Percentiles rank a stretch among this genome's conserved stretches.
These are phyloP conservation scores for Lagenorhynchus albirostris DNA, from an alignment of 2,113 vertebrate species.

Conservation along the genomic window DNA sequence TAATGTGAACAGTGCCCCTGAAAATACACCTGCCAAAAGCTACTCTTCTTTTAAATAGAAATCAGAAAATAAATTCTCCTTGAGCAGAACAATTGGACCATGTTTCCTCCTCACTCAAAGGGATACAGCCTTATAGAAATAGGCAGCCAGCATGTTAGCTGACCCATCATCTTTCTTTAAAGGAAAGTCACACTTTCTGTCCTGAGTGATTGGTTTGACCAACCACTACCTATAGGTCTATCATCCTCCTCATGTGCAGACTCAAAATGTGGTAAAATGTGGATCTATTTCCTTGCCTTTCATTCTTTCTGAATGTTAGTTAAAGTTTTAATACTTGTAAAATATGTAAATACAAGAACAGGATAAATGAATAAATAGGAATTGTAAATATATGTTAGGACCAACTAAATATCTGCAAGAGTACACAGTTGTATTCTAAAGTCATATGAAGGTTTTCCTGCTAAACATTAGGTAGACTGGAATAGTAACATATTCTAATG, in stretches of 20 bases:
- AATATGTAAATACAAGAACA: conserved; percentile 10
- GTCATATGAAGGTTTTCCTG: neutral
- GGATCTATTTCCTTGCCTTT: neutral
- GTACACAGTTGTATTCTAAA: neutral
- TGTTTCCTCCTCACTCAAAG: conserved; percentile 17
- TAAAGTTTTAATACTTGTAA: neutral
- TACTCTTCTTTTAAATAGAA: conserved; percentile 56
- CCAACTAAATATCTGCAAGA: conserved; percentile 1
- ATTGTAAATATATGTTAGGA: conserved; percentile 23
- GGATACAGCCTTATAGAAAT: neutral
- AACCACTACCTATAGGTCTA: neutral
- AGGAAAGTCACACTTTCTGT: neutral
- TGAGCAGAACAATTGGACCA: neutral
- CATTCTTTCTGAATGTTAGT: neutral
- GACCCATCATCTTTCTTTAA: neutral
- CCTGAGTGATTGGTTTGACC: neutral
- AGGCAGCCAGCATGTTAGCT: neutral
- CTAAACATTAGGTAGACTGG: neutral
- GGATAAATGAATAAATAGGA: neutral
- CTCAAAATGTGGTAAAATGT: neutral
- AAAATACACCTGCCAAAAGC: conserved; percentile 30
- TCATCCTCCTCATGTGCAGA: neutral
- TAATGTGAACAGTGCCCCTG: neutral
- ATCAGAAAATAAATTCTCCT: conserved; percentile 53
- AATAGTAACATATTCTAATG: neutral